Evolutionary conservation across 2,888 invertebrate species (phyloP).

Genomic region (Campaea margaritaria): DNA sequence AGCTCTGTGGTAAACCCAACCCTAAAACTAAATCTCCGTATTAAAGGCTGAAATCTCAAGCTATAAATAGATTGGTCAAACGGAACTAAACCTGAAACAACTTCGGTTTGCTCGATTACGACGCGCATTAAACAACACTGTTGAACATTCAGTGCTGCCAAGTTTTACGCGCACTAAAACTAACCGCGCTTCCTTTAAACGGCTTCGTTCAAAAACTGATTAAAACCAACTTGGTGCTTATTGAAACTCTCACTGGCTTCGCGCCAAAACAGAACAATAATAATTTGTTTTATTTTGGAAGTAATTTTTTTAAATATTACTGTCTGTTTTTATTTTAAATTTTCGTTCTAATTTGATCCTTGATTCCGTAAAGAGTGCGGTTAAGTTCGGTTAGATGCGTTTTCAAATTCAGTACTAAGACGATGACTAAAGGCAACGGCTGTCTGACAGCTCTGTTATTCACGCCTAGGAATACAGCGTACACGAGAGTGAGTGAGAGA

Average conservation of each 20-base stretch:
- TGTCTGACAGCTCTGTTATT: too few species aligned
- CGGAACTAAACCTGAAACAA: not conserved
- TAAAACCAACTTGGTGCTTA: conserved; percentile 39
- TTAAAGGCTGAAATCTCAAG: not conserved
- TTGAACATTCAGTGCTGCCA: conserved; percentile 46
- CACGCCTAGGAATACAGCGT: too few species aligned
- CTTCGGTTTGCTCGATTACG: conserved; percentile 19
- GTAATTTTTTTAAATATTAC: too few species aligned
- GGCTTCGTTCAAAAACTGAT: conserved; percentile 32
- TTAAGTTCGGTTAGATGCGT: too few species aligned
- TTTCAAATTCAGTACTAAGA: too few species aligned
- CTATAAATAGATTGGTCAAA: not conserved
- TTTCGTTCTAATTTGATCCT: too few species aligned
- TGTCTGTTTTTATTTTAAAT: too few species aligned
- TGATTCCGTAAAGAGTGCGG: too few species aligned
- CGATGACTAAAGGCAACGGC: too few species aligned
- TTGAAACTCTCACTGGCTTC: conserved; percentile 36
- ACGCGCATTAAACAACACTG: conserved; percentile 23
- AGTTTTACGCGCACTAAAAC: conserved; percentile 49
- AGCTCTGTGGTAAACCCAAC: too few species aligned
- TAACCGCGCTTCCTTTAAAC: conserved; percentile 48
- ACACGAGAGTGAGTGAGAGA: too few species aligned
- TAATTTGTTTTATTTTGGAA: not conserved
- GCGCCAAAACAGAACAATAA: conserved; percentile 27
- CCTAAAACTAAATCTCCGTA: too few species aligned